Base-by-base conservation (phyloP, 2,888 invertebrate species). In the Thecocarcelia acutangulata region DNA sequence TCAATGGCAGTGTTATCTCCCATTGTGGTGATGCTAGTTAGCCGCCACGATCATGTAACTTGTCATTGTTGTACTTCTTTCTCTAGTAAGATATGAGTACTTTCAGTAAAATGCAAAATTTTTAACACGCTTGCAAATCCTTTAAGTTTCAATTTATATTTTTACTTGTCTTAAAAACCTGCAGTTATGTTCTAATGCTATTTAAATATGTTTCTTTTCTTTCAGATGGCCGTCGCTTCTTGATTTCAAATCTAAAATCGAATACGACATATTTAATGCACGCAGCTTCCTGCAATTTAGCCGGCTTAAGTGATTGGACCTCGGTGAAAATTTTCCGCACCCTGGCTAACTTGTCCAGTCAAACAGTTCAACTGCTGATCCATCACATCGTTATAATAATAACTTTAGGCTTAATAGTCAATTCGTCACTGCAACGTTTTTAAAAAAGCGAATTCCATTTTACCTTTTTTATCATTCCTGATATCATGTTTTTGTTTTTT, bases 181-280 rank as follows among this genome's bases (percentile, higher is more conserved):
- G n/a, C n/a, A n/a, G n/a, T n/a, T n/a, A n/a, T n/a, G n/a, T n/a
- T n/a, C n/a, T n/a, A n/a, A n/a, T n/a, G n/a, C n/a, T 37, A 1
- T 13, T 17, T 13, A 0, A 44, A n/a, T n/a, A n/a, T n/a, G n/a
- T n/a, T n/a, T n/a, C n/a, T 40, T 42, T 52, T 19, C 0, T 69
- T 73, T 40, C 87, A 92, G 92, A 91, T 69, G 91, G 91, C 52
- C 91, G 91, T 52, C 91, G 90, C 24, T 93, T 92, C 85, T 86
- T 91, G 1, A 86, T 93, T 28, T 86, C 89, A 0, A 88, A 91
- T 64, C 87, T 93, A 12, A 85, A 89, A 46, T 88, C 89, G 15
- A 91, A 92, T 84, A 92, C 93, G 8, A 91, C 91, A 44, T 93
- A 93, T 87, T 90, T 92, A 75, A 89, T 93, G 83, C 89, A 92